These are phyloP conservation scores for Carlito syrichta DNA, from an alignment of 2,113 vertebrate genomes.

Conservation along the genomic window DNA sequence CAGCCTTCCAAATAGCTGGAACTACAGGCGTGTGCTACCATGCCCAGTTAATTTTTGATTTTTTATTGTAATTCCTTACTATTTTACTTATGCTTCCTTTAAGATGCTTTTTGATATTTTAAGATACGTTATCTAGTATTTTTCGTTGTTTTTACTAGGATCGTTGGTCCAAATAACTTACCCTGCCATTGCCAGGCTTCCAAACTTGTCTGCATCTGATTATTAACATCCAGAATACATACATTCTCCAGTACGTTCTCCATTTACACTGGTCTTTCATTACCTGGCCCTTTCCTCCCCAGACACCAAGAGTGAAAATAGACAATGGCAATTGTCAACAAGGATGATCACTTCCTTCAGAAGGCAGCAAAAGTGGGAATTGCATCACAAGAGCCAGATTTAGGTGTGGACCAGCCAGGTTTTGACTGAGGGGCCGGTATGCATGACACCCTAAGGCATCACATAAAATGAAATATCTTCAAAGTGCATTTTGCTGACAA, in stretches of 20 bases:
- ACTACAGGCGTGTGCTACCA: too few relatives aligned
- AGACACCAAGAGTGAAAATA: not conserved
- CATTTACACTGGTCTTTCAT: not conserved
- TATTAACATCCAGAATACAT: not conserved
- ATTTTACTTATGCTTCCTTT: conserved; percentile 1
- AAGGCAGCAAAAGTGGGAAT: not conserved
- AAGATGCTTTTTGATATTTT: not conserved
- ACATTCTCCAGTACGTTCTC: not conserved
- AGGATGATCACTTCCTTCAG: not conserved
- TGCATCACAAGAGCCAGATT: not conserved
- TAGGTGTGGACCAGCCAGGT: not conserved
- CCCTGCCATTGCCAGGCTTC: conserved; percentile 7
- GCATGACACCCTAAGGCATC: not conserved
- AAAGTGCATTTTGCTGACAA: not conserved
- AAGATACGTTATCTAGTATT: conserved; percentile 1
- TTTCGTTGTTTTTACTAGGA: not conserved
- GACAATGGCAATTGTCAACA: not conserved
- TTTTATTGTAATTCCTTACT: conserved; percentile 5
- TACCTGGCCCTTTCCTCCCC: not conserved
- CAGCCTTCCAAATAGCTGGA: too few relatives aligned
- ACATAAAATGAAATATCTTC: not conserved
- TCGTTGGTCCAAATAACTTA: conserved; percentile 7
- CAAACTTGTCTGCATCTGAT: not conserved
- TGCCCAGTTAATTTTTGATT: too few relatives aligned
- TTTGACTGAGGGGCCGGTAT: not conserved